These are phyloP conservation scores for Pampusana beccarii DNA, from an alignment of 2,113 vertebrate genomes.

Conservation along the genomic window DNA sequence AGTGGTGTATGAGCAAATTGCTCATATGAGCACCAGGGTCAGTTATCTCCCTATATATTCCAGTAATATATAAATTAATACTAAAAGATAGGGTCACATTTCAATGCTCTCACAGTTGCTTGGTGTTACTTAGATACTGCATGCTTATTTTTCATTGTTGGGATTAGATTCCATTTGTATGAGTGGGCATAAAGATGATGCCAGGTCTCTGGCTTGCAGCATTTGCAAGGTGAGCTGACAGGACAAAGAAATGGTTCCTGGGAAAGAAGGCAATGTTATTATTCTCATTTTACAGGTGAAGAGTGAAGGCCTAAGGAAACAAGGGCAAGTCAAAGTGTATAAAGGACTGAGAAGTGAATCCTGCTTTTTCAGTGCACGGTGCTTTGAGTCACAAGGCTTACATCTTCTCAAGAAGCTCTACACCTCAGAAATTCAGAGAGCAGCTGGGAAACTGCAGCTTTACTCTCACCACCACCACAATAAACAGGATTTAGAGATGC, in stretches of 20 bases:
- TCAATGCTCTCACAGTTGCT: neutral
- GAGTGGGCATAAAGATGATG: neutral
- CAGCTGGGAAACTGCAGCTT: neutral
- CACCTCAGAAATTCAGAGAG: neutral
- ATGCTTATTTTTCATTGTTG: neutral
- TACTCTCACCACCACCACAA: neutral
- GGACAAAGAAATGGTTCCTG: neutral
- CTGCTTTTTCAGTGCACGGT: rapidly evolving
- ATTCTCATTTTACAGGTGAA: neutral
- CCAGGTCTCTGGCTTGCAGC: neutral
- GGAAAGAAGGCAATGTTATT: neutral
- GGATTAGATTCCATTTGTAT: neutral
- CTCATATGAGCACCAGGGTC: neutral
- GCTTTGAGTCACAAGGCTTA: neutral
- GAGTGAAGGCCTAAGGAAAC: neutral
- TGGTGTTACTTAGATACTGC: neutral
- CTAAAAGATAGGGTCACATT: neutral
- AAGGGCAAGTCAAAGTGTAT: neutral
- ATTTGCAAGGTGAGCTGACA: neutral
- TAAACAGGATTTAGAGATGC: neutral
- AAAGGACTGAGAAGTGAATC: neutral
- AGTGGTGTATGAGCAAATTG: neutral
- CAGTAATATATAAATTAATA: neutral
- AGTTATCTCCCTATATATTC: neutral
- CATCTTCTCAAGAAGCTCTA: neutral